phyloP scores from a whole-genome alignment of 2,888 invertebrate species.

The Coecobrya sp. region DNA sequence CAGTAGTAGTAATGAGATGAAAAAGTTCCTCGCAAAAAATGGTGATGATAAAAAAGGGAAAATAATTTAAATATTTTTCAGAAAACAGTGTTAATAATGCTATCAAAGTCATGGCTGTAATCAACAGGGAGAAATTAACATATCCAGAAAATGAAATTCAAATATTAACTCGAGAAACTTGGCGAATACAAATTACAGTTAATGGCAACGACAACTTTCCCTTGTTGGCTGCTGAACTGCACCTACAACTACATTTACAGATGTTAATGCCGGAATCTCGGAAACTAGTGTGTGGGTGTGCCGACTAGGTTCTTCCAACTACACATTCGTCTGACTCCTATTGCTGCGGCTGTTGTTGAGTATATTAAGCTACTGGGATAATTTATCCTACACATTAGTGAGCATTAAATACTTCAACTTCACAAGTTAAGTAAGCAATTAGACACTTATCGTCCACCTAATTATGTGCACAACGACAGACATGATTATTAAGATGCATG shows the following conservation, averaged over 20 bases:
- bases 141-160: background rate
- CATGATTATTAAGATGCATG: background rate
- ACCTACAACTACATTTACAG: too few species aligned
- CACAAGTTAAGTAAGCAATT: slow-evolving; percentile 1
- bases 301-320: background rate
- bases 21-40: background rate
- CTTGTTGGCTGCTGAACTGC: too few species aligned
- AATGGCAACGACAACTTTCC: too few species aligned
- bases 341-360: background rate
- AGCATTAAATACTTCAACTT: background rate
- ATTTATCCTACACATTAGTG: slow-evolving; percentile 37
- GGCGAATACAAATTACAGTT: background rate
- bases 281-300: too few species aligned
- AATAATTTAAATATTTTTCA: background rate
- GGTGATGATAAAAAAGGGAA: background rate
- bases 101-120: background rate
- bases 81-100: background rate
- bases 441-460: slow-evolving; percentile 10
- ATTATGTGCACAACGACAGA: slow-evolving; percentile 17
- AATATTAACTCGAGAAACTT: background rate
- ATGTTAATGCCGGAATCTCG: too few species aligned
- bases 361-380: background rate
- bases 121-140: background rate
- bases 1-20: slow-evolving; percentile 11
- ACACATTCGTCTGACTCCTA: background rate